Evolutionary conservation across 2,888 invertebrate species (phyloP).

Genomic region (Cephonodes hylas): DNA sequence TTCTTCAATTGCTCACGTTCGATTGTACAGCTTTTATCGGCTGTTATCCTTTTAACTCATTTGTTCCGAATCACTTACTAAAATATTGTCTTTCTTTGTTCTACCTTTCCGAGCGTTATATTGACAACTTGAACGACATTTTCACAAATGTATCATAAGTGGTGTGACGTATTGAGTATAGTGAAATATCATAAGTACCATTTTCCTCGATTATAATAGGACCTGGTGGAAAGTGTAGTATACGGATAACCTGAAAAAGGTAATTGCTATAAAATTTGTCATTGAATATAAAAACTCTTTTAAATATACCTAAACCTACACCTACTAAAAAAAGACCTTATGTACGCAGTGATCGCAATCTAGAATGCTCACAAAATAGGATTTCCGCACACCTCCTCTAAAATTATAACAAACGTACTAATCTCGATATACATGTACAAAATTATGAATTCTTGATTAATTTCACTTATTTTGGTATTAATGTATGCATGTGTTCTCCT

Average conservation of each 20-base stretch:
- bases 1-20: background rate
- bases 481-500: constrained; percentile 12
- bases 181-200: too few species aligned
- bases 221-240: too few species aligned
- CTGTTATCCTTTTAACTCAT: background rate
- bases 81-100: background rate
- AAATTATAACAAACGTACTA: background rate
- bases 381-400: too few species aligned
- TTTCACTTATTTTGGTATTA: constrained; percentile 15
- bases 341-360: too few species aligned
- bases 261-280: too few species aligned
- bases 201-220: too few species aligned
- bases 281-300: too few species aligned
- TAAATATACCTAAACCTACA: too few species aligned
- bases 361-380: too few species aligned
- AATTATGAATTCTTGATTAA: background rate
- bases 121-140: background rate
- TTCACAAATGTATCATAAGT: background rate
- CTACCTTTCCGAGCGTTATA: background rate
- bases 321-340: too few species aligned
- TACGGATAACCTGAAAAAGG: too few species aligned
- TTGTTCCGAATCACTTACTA: background rate
- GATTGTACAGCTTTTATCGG: background rate
- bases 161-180: background rate
- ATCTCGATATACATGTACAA: background rate